phyloP scores from a whole-genome alignment of 2,888 invertebrate species.

The Thecocarcelia acutangulata region DNA sequence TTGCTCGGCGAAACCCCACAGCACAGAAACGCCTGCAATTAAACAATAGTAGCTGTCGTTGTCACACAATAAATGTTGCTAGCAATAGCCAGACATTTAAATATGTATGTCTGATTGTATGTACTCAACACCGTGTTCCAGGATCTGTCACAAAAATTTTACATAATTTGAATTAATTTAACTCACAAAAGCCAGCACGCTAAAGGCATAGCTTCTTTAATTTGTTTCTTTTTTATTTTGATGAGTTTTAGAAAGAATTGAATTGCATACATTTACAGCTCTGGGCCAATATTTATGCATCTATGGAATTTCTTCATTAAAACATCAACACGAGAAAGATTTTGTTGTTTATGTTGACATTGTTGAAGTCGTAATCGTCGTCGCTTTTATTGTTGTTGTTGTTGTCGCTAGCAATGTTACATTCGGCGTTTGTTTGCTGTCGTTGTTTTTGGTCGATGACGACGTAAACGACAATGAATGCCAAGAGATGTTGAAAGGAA shows the following conservation, averaged over 20 bases:
- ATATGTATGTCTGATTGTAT: conserved; percentile 2
- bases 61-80: conserved; percentile 23
- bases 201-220: too few relatives aligned
- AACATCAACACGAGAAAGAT: conserved; percentile 60
- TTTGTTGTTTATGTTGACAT: conserved; percentile 43
- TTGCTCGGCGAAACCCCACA: too few relatives aligned
- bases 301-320: conserved; percentile 60
- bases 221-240: too few relatives aligned
- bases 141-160: too few relatives aligned
- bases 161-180: too few relatives aligned
- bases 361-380: neutral
- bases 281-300: conserved; percentile 42
- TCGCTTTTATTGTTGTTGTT: neutral
- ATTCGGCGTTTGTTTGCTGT: conserved; percentile 44
- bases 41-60: conserved; percentile 73
- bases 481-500: conserved; percentile 56
- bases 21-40: conserved; percentile 75
- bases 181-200: too few relatives aligned
- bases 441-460: conserved; percentile 49
- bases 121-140: neutral
- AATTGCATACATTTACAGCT: conserved; percentile 23
- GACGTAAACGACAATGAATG: conserved; percentile 40
- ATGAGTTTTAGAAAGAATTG: neutral
- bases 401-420: conserved; percentile 13
- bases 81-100: conserved; percentile 23